Conservation (phyloP, 2,888 invertebrate species). For the Tetragonula carbonaria region DNA sequence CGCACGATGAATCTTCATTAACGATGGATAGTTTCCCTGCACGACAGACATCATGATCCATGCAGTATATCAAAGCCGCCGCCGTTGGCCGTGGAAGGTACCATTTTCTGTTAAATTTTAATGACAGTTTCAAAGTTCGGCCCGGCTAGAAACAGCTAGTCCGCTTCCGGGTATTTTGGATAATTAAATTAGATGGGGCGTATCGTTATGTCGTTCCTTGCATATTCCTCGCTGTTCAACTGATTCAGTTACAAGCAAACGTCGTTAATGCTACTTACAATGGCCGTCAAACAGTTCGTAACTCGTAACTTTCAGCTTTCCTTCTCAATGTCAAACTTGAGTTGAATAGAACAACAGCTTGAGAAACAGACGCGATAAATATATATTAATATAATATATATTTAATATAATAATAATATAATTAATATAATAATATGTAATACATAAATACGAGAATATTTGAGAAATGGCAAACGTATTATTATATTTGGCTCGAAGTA, state of each 20-base stretch:
- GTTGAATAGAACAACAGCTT: too few relatives aligned
- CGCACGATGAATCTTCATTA: slow-evolving; percentile 24
- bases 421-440: too few relatives aligned
- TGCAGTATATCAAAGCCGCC: slow-evolving; percentile 23
- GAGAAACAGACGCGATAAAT: too few relatives aligned
- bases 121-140: slow-evolving; percentile 74
- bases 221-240: slow-evolving; percentile 27
- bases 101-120: slow-evolving; percentile 76
- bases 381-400: too few relatives aligned
- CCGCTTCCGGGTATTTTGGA: slow-evolving; percentile 68
- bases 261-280: neutral
- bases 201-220: slow-evolving; percentile 32
- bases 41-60: slow-evolving; percentile 52
- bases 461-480: too few relatives aligned
- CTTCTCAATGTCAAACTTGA: neutral
- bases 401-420: too few relatives aligned
- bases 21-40: neutral
- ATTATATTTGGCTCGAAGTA: too few relatives aligned
- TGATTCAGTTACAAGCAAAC: slow-evolving; percentile 22
- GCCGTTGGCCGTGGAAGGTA: slow-evolving; percentile 32
- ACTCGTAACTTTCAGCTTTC: neutral
- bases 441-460: too few relatives aligned
- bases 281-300: neutral
- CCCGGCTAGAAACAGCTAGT: slow-evolving; percentile 49
- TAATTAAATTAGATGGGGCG: slow-evolving; percentile 65